Evolutionary conservation across 2,797 vertebrate genomes (phyloP), one percentile per base, ranked within the genome.

Genomic region (Gallinago stenura): DNA sequence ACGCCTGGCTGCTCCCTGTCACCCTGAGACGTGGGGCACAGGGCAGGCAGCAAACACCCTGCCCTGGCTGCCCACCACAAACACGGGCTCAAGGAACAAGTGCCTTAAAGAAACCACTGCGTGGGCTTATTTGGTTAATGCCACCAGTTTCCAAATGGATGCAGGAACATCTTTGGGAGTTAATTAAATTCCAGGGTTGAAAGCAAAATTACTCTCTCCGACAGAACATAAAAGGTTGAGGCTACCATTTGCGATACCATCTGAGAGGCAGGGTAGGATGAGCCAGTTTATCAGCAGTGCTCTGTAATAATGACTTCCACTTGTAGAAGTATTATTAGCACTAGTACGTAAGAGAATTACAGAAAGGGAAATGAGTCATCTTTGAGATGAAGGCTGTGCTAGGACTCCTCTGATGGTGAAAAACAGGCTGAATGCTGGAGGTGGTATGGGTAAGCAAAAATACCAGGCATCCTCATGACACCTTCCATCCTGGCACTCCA

Each of bases 331-430:
- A 89, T 92, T 92, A 95, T 90, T 93, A 92, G 92, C 43, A 3
- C 54, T 33, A 31, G 53, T 39, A 89, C 1, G 1, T 48, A 91
- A 88, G 72, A 83, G 78, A 20, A 53, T 70, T 92, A 43, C 78
- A 88, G 91, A 57, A 87, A 71, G 80, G 95, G 93, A 96, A 95
- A 81, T 91, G 94, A 83, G 69, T 96, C 92, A 93, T 82, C 66
- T 72, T 25, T 37, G 46, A 73, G 82, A 90, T 56, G 66, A 93
- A 90, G 89, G 78, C 80, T 78, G 31, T 69, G 87, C 80, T 86
- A 66, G 87, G 85, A 54, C 62, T 89, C 41, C 69, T 85, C 85
- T 70, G 51, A 56, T 15, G 66, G 66, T 56, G 37, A 86, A 89
- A 92, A 95, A 81, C 84, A 91, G n/a, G 15, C 75, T 48, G 37